phyloP scores from a whole-genome alignment of 2,797 vertebrate genomes.

The Dendrocincla fuliginosa region DNA sequence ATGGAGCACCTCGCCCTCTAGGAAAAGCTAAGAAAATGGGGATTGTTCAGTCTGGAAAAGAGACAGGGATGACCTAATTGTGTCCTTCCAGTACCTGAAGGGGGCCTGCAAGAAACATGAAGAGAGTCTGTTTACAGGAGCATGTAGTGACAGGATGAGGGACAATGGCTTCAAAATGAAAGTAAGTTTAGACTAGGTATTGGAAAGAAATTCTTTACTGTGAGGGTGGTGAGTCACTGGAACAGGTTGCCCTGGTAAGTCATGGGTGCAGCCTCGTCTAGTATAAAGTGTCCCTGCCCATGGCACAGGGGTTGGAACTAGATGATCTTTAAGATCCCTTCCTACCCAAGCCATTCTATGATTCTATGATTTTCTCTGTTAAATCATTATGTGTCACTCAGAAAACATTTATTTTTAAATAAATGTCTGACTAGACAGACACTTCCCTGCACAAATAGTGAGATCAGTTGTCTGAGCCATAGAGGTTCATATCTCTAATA shows the following conservation, averaged over 20 bases:
- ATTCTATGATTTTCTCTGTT: background rate
- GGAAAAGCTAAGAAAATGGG: background rate
- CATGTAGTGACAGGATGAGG: background rate
- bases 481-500: background rate
- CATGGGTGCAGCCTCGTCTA: background rate
- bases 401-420: background rate
- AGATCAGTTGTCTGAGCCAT: background rate
- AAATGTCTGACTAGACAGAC: background rate
- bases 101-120: background rate
- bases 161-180: background rate
- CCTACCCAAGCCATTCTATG: background rate
- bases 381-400: background rate
- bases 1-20: background rate
- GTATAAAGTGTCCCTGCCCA: background rate
- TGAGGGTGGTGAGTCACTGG: background rate
- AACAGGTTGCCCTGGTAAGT: background rate
- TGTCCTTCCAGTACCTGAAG: background rate
- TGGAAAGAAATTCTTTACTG: background rate
- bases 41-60: background rate
- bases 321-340: background rate
- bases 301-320: background rate
- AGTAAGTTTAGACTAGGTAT: background rate
- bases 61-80: background rate
- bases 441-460: background rate
- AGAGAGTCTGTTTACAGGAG: background rate